Evolutionary conservation across 2,888 invertebrate species (phyloP).

Genomic region (Temnothorax rugatulus): DNA sequence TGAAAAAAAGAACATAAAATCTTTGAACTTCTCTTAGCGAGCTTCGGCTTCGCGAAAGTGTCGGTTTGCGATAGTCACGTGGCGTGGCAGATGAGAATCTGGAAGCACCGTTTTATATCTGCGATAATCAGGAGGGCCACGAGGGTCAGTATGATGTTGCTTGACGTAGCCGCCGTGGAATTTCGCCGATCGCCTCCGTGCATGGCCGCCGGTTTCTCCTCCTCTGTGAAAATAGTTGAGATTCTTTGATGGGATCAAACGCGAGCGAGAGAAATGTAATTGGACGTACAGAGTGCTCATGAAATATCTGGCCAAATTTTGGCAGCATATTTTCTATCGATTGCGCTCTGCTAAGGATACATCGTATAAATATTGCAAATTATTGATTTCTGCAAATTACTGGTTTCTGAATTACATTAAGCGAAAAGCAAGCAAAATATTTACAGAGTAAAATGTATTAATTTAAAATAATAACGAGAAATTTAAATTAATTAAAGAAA

Average conservation of each 20-base stretch:
- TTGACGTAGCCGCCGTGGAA: constrained; percentile 67
- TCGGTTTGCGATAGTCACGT: constrained; percentile 66
- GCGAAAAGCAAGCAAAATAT: background rate
- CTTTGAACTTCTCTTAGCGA: background rate
- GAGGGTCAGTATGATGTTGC: constrained; percentile 68
- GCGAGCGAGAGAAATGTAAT: background rate
- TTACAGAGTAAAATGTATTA: background rate
- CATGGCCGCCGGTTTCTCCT: constrained; percentile 81
- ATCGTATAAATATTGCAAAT: background rate
- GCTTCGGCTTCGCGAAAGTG: background rate
- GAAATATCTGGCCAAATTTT: background rate
- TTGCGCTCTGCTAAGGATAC: background rate
- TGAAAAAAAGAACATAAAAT: background rate
- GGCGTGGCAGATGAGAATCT: constrained; percentile 28
- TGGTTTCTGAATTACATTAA: background rate
- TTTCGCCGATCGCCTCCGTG: constrained; percentile 78
- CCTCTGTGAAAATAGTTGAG: constrained; percentile 72
- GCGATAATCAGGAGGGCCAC: constrained; percentile 59
- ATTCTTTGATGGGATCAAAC: background rate
- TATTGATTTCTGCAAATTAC: background rate
- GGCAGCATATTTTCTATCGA: background rate
- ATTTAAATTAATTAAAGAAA: constrained; percentile 3
- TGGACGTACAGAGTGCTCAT: background rate
- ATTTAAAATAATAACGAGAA: background rate
- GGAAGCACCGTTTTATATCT: constrained; percentile 50